Evolutionary conservation across 2,888 invertebrate genomes (phyloP).

Genomic region (Nomada lathburiana): DNA sequence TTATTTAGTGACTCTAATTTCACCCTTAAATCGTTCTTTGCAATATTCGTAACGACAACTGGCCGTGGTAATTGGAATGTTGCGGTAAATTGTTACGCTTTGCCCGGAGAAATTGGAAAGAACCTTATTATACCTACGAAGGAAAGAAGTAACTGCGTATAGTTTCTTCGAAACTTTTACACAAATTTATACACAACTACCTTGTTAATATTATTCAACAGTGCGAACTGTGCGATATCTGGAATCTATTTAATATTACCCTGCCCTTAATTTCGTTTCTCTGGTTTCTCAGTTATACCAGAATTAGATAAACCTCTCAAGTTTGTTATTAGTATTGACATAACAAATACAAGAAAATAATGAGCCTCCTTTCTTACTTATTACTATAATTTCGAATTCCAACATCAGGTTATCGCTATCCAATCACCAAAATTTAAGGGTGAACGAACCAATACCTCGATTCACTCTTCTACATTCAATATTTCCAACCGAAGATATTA

Average conservation of each 20-base stretch:
- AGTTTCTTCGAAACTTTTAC: not conserved
- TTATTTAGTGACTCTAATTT: slow-evolving; percentile 19
- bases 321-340: not conserved
- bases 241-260: too few relatives aligned
- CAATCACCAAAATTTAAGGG: not conserved
- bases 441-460: not conserved
- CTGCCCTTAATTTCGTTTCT: too few relatives aligned
- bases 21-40: slow-evolving; percentile 16
- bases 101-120: slow-evolving; percentile 3
- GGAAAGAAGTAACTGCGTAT: not conserved
- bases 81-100: not conserved
- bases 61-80: slow-evolving; percentile 4
- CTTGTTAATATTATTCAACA: not conserved
- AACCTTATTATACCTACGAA: not conserved
- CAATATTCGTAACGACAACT: slow-evolving; percentile 3
- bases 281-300: too few relatives aligned
- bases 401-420: too few relatives aligned
- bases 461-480: not conserved
- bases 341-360: too few relatives aligned
- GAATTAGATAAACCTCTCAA: too few relatives aligned
- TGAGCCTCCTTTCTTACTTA: too few relatives aligned
- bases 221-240: too few relatives aligned
- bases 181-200: not conserved
- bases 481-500: not conserved
- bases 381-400: too few relatives aligned